These are phyloP conservation scores for Altica lythri DNA, from an alignment of 2,888 invertebrate genomes.

Conservation along the genomic window DNA sequence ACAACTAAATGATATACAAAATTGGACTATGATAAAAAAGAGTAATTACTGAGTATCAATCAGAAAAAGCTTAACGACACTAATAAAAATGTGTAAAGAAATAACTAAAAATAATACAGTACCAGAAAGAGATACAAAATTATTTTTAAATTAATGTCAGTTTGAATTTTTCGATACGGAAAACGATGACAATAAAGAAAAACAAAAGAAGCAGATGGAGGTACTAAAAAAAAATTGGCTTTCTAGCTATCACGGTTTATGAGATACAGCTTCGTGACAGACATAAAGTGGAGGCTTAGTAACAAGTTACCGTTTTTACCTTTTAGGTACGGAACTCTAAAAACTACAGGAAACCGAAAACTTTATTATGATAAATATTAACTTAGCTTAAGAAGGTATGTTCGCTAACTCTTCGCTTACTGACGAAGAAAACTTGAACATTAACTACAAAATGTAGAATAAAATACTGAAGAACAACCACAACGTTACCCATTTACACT, in stretches of 20 bases:
- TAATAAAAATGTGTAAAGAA: conserved; percentile 37
- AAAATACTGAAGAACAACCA: neutral
- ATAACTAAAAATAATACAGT: conserved; percentile 24
- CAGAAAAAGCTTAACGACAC: conserved; percentile 35
- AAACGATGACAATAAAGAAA: conserved; percentile 11
- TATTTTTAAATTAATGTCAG: conserved; percentile 36
- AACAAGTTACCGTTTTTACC: no score
- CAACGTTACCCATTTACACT: conserved; percentile 7
- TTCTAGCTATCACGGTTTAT: no score
- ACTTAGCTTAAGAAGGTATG: conserved; percentile 38
- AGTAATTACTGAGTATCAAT: conserved; percentile 36
- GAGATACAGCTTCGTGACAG: no score
- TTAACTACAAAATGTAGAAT: conserved; percentile 28
- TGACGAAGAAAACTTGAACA: conserved; percentile 44
- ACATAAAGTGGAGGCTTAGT: no score
- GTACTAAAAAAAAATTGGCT: conserved; percentile 9
- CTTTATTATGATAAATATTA: conserved; percentile 37
- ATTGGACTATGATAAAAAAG: conserved; percentile 36
- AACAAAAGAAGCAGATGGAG: neutral
- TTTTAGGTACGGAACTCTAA: no score
- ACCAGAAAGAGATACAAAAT: conserved; percentile 28
- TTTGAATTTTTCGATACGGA: conserved; percentile 28
- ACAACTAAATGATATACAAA: conserved; percentile 34
- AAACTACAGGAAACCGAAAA: conserved; percentile 2
- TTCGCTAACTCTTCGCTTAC: conserved; percentile 41